These are phyloP conservation scores for Serripes groenlandicus DNA, from an alignment of 2,888 invertebrate genomes.

Conservation along the genomic window DNA sequence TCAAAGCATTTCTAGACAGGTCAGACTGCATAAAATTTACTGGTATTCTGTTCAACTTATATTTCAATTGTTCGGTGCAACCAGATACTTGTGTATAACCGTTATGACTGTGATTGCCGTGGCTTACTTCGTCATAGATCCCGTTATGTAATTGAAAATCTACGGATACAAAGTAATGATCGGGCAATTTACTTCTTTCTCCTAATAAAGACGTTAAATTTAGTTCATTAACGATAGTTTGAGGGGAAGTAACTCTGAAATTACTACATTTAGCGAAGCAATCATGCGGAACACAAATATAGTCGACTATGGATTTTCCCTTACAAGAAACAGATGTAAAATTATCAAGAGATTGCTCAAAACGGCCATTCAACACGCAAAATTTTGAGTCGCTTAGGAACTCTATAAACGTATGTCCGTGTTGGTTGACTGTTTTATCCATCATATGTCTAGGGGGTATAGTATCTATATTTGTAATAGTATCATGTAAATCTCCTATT, in stretches of 20 bases:
- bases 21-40: too few species aligned
- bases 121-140: too few species aligned
- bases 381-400: conserved; percentile 39
- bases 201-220: conserved; percentile 20
- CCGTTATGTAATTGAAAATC: too few species aligned
- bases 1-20: too few species aligned
- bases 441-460: not conserved
- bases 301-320: conserved; percentile 45
- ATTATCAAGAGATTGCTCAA: conserved; percentile 26
- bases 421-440: not conserved
- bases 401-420: conserved; percentile 28
- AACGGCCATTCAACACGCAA: conserved; percentile 46
- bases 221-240: conserved; percentile 13
- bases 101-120: too few species aligned
- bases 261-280: conserved; percentile 18
- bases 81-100: too few species aligned
- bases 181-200: conserved; percentile 21
- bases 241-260: conserved; percentile 29
- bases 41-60: too few species aligned
- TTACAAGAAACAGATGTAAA: conserved; percentile 38
- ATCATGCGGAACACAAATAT: conserved; percentile 41
- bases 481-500: not conserved
- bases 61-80: too few species aligned
- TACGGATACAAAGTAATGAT: too few species aligned
- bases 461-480: not conserved